Evolutionary conservation across 2,888 invertebrate genomes (phyloP).

Genomic region (Ligdia adustata): DNA sequence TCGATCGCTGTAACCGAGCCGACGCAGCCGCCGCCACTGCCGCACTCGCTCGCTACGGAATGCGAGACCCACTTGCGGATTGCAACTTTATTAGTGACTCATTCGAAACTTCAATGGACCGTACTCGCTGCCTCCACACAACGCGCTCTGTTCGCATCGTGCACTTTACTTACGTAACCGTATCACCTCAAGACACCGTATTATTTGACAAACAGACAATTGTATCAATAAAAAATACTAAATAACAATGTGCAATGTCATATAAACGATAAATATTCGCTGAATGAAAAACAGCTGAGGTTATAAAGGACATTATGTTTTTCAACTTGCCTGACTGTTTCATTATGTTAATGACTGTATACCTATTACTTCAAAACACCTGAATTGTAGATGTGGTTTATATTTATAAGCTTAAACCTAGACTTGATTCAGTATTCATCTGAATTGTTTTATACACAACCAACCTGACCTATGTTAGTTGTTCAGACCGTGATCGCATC

Average conservation of each 20-base stretch:
- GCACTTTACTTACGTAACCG: constrained; percentile 22
- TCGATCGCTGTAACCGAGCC: constrained; percentile 55
- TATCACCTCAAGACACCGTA: constrained; percentile 7
- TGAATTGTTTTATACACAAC: background rate
- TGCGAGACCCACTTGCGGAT: constrained; percentile 78
- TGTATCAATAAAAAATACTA: too few species aligned
- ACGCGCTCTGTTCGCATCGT: constrained; percentile 25
- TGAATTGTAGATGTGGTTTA: too few species aligned
- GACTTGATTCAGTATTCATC: background rate
- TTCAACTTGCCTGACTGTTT: constrained; percentile 15
- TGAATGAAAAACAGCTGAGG: constrained; percentile 15
- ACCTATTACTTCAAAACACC: too few species aligned
- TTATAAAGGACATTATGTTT: too few species aligned
- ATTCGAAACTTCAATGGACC: constrained; percentile 58
- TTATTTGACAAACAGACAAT: constrained; percentile 4
- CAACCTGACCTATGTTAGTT: constrained; percentile 24
- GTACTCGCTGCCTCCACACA: constrained; percentile 26
- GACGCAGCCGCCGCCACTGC: constrained; percentile 50
- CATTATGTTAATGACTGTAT: too few species aligned
- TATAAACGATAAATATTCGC: constrained; percentile 12
- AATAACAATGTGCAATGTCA: constrained; percentile 13
- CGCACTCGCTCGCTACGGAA: constrained; percentile 65
- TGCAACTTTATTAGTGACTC: constrained; percentile 68
- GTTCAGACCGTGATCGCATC: constrained; percentile 25
- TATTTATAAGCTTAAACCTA: too few species aligned